Base-by-base conservation (phyloP, 2,888 invertebrate species). In the Biston stratarius region DNA sequence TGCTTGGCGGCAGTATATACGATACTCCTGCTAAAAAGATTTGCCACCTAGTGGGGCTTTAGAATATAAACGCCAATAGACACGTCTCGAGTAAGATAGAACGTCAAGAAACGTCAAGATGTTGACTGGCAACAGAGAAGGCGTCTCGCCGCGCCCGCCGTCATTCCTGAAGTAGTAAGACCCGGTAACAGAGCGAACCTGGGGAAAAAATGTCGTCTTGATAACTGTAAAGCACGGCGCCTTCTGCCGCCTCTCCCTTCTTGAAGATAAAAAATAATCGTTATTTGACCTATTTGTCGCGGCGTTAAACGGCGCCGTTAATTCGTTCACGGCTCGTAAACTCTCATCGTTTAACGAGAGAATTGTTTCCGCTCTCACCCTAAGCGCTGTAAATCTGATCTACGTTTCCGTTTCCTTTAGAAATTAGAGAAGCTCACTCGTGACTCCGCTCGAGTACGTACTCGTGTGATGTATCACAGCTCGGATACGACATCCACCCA, bases 311-410 rank as follows among this genome's bases (percentile, higher is more conserved):
- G 55, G 44, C 57, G 62, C 59, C 63, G 67, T 67, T 59, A 67
- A 67, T 67, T 63, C 38, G 49, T 63, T 59, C 63, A 49, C 63
- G 62, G n/a, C 55, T 63, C 62, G 55, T 67, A 67, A 67, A 63
- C 44, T 52, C 49, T 24, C 58, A 40, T 62, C 67, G 62, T 61
- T 61, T 67, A 48, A 58, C 61, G 62, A 47, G 58, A 40, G 52
- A 47, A 55, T 62, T 62, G 67, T 62, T 67, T 58, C 52, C 57
- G 52, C 49, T 40, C 40, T 8, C 62, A n/a, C 36, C 9, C 55
- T 14, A 3, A 38, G 12, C 48, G 51, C 51, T 52, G 57, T 51
- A 24, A 51, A 6, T 61, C 52, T 24, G 24, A 38, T 47, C 15
- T 48, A 8, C 40, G 52, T 53, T 53, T 44, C 62, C 34, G 47